phyloP scores from a whole-genome alignment of 2,113 vertebrate species.

The Sinosuthora webbiana region DNA sequence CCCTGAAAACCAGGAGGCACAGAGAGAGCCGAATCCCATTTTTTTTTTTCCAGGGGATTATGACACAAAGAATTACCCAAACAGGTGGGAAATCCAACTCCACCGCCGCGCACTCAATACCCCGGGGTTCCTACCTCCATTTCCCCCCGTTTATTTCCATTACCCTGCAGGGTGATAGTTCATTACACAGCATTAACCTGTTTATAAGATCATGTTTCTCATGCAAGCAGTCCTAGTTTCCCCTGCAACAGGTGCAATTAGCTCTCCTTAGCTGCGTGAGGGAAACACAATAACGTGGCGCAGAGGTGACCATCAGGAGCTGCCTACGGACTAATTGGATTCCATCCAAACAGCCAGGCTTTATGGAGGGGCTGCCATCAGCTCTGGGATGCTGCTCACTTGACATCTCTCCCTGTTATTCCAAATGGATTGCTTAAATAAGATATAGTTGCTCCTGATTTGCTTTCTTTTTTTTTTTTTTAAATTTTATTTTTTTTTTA shows the following conservation, averaged over 20 bases:
- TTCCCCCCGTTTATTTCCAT: constrained; percentile 45
- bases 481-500: neutral
- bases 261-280: constrained; percentile 10
- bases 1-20: neutral
- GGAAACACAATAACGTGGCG: constrained; percentile 7
- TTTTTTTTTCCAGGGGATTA: constrained; percentile 3
- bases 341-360: neutral
- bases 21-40: neutral
- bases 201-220: constrained; percentile 48
- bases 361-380: neutral
- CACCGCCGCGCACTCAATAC: neutral
- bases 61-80: neutral
- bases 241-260: constrained; percentile 41
- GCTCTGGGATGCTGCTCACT: neutral
- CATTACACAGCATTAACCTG: constrained; percentile 61
- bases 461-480: neutral
- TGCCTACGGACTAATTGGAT: constrained; percentile 11
- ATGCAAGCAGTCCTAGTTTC: constrained; percentile 17
- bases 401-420: neutral
- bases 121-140: constrained; percentile 7
- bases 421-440: neutral
- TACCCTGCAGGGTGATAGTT: constrained; percentile 45
- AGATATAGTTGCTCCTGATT: neutral
- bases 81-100: constrained; percentile 26
- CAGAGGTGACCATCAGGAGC: constrained; percentile 26